Percentiles rank a stretch among this genome's conserved stretches.
Evolutionary conservation across 2,113 vertebrate genomes (phyloP).

Genomic region (Canis aureus): DNA sequence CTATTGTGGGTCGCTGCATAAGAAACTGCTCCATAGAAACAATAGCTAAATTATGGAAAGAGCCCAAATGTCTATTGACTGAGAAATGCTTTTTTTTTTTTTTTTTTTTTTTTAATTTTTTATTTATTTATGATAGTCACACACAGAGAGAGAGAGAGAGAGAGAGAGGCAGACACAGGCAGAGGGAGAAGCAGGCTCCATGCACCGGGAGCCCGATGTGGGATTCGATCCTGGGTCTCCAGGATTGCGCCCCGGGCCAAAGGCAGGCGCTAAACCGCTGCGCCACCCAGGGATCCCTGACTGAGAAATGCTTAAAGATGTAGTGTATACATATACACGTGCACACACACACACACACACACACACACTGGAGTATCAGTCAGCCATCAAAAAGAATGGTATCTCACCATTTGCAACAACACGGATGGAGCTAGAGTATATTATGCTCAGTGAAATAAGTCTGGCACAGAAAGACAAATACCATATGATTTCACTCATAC

Average conservation of each 20-base stretch:
- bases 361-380: background rate
- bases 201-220: too few relatives aligned
- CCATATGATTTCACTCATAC: background rate
- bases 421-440: background rate
- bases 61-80: background rate
- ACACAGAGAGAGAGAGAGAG: too few relatives aligned
- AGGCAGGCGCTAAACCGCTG: too few relatives aligned
- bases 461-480: background rate
- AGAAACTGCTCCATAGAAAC: background rate
- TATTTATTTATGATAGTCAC: too few relatives aligned
- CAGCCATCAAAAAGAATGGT: background rate
- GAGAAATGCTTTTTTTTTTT: background rate
- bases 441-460: background rate
- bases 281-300: too few relatives aligned
- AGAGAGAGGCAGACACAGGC: too few relatives aligned
- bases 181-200: too few relatives aligned
- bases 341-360: too few relatives aligned
- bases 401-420: background rate
- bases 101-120: too few relatives aligned
- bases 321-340: background rate
- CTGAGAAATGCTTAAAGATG: background rate
- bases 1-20: background rate
- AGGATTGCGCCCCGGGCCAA: too few relatives aligned
- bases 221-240: too few relatives aligned
- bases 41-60: background rate